Evolutionary conservation across 2,113 vertebrate genomes (phyloP), one percentile per base, ranked within the genome.

Genomic region (Otolemur garnettii): DNA sequence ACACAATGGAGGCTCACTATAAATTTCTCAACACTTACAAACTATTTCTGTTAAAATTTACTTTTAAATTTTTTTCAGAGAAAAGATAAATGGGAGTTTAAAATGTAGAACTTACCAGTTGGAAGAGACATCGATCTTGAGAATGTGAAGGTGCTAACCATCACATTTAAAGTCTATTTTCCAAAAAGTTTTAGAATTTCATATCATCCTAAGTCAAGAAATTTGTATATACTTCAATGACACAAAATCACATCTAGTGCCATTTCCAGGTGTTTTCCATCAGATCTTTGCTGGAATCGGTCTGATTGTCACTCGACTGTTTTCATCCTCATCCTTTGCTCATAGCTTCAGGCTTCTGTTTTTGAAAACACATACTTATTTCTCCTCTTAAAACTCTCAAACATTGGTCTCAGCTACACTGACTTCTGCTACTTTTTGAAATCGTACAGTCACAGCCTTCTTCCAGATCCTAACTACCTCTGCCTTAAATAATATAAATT

Each of bases 101-200:
- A 85, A 95, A 90, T 11, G 10, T 42, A 72, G 33, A 87, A 75
- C 96, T 17, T 72, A 80, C 45, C 45, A 5, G 1, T 94, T 84
- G 45, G 42, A 93, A 93, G n/a, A 90, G 1, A 86, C 11, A 26
- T 74, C 28, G 82, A 53, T 79, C 66, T 90, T 62, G 7, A 75
- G 28, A 82, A 92, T 90, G 15, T 75, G 33, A 93, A 86, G 90
- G 18, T 77, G 5, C 5, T 53, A 97, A 88, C 80, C 68, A 74
- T 22, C 22, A 87, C 79, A 87, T 81, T 97, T 91, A 90, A 94
- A 96, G 6, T 80, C 66, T 66, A 38, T 90, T 94, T 92, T 75
- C 30, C 38, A 64, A 81, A 95, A 75, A 80, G 30, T 50, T 81
- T 94, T 75, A 87, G 26, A 92, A 87, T 68, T 86, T 33, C 33